Evolutionary conservation across 2,888 invertebrate species (phyloP).

Genomic region (Apantesis nais): DNA sequence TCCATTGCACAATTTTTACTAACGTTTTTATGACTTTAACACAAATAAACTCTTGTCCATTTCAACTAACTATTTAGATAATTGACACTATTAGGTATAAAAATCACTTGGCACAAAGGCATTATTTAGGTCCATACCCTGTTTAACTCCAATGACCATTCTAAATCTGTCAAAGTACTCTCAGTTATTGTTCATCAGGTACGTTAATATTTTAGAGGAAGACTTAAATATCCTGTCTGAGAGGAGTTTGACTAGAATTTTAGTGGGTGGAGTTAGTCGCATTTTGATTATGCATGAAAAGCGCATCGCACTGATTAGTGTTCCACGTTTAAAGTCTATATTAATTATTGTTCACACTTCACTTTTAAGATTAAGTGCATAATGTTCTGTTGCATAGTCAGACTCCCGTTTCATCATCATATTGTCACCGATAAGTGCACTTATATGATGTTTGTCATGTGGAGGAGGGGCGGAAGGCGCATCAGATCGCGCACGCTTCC

Average conservation of each 20-base stretch:
- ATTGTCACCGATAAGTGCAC: conserved; percentile 81
- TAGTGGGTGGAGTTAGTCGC: conserved; percentile 73
- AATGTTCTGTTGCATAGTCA: conserved; percentile 77
- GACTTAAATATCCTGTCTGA: conserved; percentile 74
- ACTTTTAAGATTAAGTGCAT: conserved; percentile 81
- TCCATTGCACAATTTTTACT: conserved; percentile 81
- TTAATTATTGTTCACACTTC: conserved; percentile 84
- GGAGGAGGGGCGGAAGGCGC: conserved; percentile 55
- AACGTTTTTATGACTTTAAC: conserved; percentile 74
- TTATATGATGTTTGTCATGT: conserved; percentile 82
- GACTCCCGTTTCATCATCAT: conserved; percentile 79
- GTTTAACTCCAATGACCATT: conserved; percentile 75
- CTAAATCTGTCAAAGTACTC: conserved; percentile 80
- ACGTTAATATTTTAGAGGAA: conserved; percentile 65
- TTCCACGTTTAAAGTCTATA: conserved; percentile 52
- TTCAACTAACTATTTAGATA: conserved; percentile 76
- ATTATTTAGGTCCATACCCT: conserved; percentile 83
- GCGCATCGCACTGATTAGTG: conserved; percentile 63
- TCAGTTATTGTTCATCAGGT: conserved; percentile 65
- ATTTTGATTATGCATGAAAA: conserved; percentile 52
- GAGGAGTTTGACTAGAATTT: conserved; percentile 80
- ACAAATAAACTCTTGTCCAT: conserved; percentile 76
- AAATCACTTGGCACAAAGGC: conserved; percentile 86
- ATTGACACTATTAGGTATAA: conserved; percentile 82
- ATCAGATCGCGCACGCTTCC: conserved; percentile 76